Evolutionary conservation across 1,140 invertebrate genomes (phyloP), one percentile per base, ranked within the genome.

Genomic region (Dendroctonus ponderosae): DNA sequence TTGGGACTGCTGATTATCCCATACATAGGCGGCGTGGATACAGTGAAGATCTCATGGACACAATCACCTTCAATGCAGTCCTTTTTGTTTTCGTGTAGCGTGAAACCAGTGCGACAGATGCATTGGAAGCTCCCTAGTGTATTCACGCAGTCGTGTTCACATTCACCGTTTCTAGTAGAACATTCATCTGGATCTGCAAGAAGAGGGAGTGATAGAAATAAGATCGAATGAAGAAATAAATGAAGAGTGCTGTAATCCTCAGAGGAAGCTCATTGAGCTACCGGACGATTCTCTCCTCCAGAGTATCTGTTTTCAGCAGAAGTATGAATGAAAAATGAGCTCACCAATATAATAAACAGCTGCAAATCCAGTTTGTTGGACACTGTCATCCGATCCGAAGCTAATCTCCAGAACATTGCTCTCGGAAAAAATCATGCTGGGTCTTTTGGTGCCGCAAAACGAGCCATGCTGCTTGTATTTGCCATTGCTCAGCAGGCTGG

Each of bases 21-120:
- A 41, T 54, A 40, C 3, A 41, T 59, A 6, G 60, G 60, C 72
- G 83, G 82, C 26, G 91, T 84, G 0, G n/a, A 9, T 11, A n/a
- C n/a, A 12, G 85, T 83, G 0, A 86, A 87, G 49, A 93, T 89
- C 75, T 93, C 91, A 76, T 91, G 59, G 9, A 60, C 93, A 77
- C 91, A 94, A 14, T 91, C 91, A 6, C 91, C 96, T 82, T 98
- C 96, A 80, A 97, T 97, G 76, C 97, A 99, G 78, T 97, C 93
- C 66, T 92, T 93, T 37, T 89, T 87, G 77, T 99, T 98, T 71
- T 95, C 92, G 75, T 97, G 93, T 26, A 98, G 82, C 0, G 91
- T 95, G 79, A 95, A 98, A 0, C 96, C 96, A 77, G 96, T 96
- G 75, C 96, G 91, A 75, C 97, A 99, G 7, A 88, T 88, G 76